phyloP scores from a whole-genome alignment of 2,113 vertebrate species.

The Arvicanthis niloticus region DNA sequence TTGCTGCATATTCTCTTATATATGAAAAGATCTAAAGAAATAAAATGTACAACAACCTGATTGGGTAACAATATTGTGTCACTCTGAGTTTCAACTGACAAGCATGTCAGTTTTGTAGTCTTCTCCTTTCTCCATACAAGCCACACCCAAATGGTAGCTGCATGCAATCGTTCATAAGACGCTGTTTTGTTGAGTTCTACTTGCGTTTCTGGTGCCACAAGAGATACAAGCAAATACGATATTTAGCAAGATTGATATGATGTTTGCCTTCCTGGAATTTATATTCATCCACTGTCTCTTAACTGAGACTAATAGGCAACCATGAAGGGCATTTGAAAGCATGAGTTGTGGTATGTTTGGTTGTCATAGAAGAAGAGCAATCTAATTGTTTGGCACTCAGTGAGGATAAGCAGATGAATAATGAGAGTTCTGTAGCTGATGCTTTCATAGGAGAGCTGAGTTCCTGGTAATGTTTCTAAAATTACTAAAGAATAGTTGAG shows the following conservation, averaged over 20 bases:
- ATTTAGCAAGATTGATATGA: not conserved
- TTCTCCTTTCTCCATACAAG: not conserved
- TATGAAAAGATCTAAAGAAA: not conserved
- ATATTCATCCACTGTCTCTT: not conserved
- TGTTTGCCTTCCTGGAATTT: not conserved
- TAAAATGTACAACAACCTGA: not conserved
- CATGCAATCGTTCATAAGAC: not conserved
- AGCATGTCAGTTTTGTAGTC: not conserved
- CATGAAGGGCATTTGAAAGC: not conserved
- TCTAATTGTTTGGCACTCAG: not conserved
- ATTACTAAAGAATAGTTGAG: not conserved
- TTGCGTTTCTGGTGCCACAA: not conserved
- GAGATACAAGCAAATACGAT: not conserved
- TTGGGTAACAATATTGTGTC: not conserved
- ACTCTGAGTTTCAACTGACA: not conserved
- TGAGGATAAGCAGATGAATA: not conserved
- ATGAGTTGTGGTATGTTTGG: not conserved
- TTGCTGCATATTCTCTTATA: not conserved
- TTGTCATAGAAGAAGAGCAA: not conserved
- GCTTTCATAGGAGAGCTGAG: not conserved
- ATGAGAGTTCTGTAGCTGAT: not conserved
- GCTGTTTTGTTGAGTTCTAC: not conserved
- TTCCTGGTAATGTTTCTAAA: not conserved
- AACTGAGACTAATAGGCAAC: constrained; percentile 2
- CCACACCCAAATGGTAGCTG: not conserved